Percentiles rank a stretch among this genome's conserved stretches.
These are phyloP conservation scores for Sprattus sprattus DNA, from an alignment of 2,113 vertebrate genomes.

Conservation along the genomic window DNA sequence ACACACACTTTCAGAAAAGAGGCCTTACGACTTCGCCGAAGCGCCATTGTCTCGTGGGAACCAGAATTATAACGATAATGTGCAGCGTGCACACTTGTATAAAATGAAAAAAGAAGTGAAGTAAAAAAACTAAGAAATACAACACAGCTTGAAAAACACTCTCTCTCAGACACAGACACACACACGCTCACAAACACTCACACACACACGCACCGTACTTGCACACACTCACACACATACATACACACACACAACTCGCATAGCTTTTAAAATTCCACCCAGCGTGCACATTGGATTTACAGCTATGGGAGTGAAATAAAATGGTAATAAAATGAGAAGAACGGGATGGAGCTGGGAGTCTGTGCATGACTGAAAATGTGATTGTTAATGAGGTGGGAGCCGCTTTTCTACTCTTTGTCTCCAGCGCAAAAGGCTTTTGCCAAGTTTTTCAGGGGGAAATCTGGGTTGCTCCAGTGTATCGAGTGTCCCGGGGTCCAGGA, in stretches of 20 bases:
- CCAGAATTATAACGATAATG: conserved; percentile 63
- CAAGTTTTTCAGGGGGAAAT: conserved; percentile 64
- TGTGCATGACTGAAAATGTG: conserved; percentile 57
- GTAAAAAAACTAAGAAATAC: conserved; percentile 7
- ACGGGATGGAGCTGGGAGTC: conserved; percentile 30
- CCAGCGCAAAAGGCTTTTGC: conserved; percentile 54
- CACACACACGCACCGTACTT: background rate
- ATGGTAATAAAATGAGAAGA: conserved; percentile 56
- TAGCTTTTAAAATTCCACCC: conserved; percentile 47
- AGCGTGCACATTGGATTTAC: conserved; percentile 52
- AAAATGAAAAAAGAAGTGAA: conserved; percentile 43
- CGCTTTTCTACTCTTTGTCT: conserved; percentile 65
- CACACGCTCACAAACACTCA: background rate
- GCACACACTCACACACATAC: background rate
- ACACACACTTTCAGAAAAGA: conserved; percentile 59
- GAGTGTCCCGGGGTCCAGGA: conserved; percentile 64
- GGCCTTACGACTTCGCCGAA: conserved; percentile 58
- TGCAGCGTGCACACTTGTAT: conserved; percentile 50
- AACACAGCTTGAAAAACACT: conserved; percentile 29
- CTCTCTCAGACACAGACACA: background rate
- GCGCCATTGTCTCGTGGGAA: conserved; percentile 59
- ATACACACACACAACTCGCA: background rate
- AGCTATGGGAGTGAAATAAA: conserved; percentile 54
- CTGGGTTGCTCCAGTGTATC: conserved; percentile 63
- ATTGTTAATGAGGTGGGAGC: conserved; percentile 67